Conservation (phyloP, 2,113 vertebrate genomes). For the Ceyx margarethae region DNA sequence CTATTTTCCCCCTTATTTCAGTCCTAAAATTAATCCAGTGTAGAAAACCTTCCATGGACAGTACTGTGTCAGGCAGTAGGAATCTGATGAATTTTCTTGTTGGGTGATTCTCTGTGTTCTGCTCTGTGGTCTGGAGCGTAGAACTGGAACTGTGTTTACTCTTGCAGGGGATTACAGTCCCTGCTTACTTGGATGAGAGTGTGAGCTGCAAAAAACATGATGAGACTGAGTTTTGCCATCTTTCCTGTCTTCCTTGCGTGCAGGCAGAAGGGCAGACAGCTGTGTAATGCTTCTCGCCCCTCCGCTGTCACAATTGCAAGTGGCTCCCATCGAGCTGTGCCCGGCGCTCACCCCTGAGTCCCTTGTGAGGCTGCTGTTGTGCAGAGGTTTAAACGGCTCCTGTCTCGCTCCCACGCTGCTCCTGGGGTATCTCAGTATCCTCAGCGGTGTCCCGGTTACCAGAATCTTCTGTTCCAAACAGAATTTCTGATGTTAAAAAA, state of each 20-base stretch:
- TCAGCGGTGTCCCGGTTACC: not conserved
- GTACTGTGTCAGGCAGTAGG: not conserved
- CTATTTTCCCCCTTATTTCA: not conserved
- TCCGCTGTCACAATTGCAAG: not conserved
- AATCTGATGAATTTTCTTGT: accelerated
- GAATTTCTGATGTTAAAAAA: not conserved
- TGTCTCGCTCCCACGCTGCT: not conserved
- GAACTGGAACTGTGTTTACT: not conserved
- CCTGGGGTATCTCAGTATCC: not conserved
- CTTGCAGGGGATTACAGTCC: not conserved
- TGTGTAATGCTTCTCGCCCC: not conserved
- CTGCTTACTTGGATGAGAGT: not conserved
- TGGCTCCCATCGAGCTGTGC: not conserved
- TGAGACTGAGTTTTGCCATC: not conserved
- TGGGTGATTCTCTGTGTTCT: not conserved
- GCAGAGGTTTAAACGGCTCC: not conserved
- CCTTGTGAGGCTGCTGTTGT: not conserved
- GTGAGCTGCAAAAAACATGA: not conserved
- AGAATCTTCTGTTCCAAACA: not conserved
- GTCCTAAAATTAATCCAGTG: not conserved
- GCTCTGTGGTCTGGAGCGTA: not conserved
- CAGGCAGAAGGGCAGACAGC: not conserved
- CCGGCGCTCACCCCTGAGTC: not conserved
- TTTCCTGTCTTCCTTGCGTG: not conserved
- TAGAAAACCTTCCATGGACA: not conserved